A percentile compares a stretch with the other conserved stretches of the same genome.
These are phyloP conservation scores for Argentina silus DNA, from an alignment of 2,797 vertebrate species.

Conservation along the genomic window DNA sequence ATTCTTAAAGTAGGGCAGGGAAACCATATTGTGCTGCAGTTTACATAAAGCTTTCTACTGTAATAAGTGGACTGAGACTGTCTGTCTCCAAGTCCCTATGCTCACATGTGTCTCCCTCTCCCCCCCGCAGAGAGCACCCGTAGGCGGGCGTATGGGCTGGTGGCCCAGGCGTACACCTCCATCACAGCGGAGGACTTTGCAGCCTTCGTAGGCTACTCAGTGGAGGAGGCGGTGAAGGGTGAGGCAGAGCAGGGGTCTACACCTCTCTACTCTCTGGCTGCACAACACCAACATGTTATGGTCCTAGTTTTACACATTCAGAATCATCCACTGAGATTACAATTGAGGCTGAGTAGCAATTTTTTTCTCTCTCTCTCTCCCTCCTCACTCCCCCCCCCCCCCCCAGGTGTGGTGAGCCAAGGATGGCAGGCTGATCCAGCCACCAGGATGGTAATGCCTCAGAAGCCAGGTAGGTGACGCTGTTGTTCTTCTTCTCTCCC, in stretches of 20 bases:
- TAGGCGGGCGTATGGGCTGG: slow-evolving; percentile 88
- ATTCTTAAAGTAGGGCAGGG: too few relatives aligned
- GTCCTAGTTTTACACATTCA: background rate
- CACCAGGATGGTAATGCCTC: slow-evolving; percentile 96
- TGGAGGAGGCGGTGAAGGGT: slow-evolving; percentile 98
- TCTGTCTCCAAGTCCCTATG: background rate
- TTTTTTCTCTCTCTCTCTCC: background rate
- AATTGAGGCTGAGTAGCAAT: background rate
- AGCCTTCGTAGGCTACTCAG: slow-evolving; percentile 93
- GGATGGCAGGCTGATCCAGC: slow-evolving; percentile 95
- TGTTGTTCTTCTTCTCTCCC: slow-evolving; percentile 41
- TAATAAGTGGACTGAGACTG: background rate
- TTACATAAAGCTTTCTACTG: slow-evolving; percentile 6
- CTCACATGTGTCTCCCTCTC: background rate
- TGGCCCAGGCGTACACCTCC: slow-evolving; percentile 96
- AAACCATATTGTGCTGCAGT: background rate
- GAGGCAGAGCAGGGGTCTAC: background rate
- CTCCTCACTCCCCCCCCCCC: slow-evolving; percentile 24
- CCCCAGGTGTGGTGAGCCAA: slow-evolving; percentile 88
- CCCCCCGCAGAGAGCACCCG: slow-evolving; percentile 83
- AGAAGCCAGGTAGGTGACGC: slow-evolving; percentile 93
- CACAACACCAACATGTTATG: background rate
- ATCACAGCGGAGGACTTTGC: slow-evolving; percentile 94
- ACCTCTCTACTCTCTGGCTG: background rate
- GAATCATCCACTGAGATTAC: background rate